Evolutionary conservation across 2,888 invertebrate genomes (phyloP), one percentile per base, ranked within the genome.

Genomic region (Leucophora obtusa): DNA sequence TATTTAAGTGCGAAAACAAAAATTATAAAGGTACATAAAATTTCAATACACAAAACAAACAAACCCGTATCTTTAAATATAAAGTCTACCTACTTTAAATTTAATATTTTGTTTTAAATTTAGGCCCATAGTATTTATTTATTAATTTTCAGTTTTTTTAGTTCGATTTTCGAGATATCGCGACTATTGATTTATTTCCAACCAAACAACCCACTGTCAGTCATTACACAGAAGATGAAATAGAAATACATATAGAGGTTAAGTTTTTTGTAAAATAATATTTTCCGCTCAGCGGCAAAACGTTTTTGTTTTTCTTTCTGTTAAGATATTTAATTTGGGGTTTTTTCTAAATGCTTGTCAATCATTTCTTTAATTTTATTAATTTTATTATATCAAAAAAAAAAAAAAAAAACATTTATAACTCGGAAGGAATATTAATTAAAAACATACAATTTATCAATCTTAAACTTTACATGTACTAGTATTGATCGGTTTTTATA

Each of bases 321-420:
- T 43, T 60, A 50, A 17, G 33, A 71, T 70, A 54, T 72, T 59
- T 53, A 80, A 47, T 65, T 73, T 73, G 50, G 38, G 38, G 50
- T 54, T 72, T 79, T n/a, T 76, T 69, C 50, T 73, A 69, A 76
- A 80, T 51, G 72, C 76, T 76, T 80, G 76, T 76, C 76, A 80
- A 80, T 80, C 71, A 75, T 63, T 43, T 65, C 18, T 38, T 53
- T 56, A 58, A 62, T 59, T 73, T 66, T 51, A 58, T 59, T 38
- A 66, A 73, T 66, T 58, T 50, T 53, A 58, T 69, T 65, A 18
- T n/a, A 59, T 35, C 47, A 21, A n/a, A 63, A 51, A 11, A 21
- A 53, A 21, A n/a, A 77, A 54, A 15, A 43, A 66, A 71, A 15
- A 59, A 47, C 43, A 59, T 51, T 47, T 47, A 56, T 54, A 51